A percentile compares a stretch with the other conserved stretches of the same genome.
Evolutionary conservation across 2,888 invertebrate genomes (phyloP).

Genomic region (Patella caerulea): DNA sequence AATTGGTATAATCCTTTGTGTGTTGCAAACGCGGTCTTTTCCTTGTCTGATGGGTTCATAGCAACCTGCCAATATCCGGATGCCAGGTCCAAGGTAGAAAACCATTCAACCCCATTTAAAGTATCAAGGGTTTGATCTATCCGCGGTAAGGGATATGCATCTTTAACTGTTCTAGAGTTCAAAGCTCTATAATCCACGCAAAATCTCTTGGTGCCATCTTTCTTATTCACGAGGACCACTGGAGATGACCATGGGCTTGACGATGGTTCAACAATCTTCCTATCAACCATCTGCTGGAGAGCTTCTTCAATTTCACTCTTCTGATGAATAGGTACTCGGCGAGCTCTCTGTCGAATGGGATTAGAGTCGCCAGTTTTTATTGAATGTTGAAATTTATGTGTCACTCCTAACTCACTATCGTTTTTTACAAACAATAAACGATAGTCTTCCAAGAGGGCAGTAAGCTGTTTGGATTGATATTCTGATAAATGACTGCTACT

Average conservation of each 20-base stretch:
- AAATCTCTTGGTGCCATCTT: conserved; percentile 21
- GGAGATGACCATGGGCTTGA: conserved; percentile 28
- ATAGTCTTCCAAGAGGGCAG: conserved; percentile 17
- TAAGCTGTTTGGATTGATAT: conserved; percentile 13
- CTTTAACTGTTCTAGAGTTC: neutral
- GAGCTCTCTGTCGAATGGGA: conserved; percentile 26
- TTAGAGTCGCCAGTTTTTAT: conserved; percentile 19
- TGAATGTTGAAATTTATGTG: conserved; percentile 20
- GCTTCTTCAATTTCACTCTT: conserved; percentile 16
- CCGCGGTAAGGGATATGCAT: neutral
- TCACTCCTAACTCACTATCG: conserved; percentile 18
- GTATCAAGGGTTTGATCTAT: neutral
- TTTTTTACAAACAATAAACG: conserved; percentile 20
- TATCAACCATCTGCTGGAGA: conserved; percentile 24
- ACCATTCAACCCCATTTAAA: conserved; percentile 1
- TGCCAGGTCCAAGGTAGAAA: neutral
- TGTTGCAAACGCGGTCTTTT: neutral
- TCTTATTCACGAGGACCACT: conserved; percentile 27
- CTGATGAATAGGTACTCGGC: conserved; percentile 23
- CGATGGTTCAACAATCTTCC: conserved; percentile 22
- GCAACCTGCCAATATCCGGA: neutral
- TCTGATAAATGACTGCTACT: conserved; percentile 4
- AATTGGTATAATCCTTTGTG: neutral
- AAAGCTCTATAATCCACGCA: conserved; percentile 26
- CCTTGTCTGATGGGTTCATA: neutral